phyloP scores from a whole-genome alignment of 1,140 invertebrate genomes.

The Drosophila nannoptera region DNA sequence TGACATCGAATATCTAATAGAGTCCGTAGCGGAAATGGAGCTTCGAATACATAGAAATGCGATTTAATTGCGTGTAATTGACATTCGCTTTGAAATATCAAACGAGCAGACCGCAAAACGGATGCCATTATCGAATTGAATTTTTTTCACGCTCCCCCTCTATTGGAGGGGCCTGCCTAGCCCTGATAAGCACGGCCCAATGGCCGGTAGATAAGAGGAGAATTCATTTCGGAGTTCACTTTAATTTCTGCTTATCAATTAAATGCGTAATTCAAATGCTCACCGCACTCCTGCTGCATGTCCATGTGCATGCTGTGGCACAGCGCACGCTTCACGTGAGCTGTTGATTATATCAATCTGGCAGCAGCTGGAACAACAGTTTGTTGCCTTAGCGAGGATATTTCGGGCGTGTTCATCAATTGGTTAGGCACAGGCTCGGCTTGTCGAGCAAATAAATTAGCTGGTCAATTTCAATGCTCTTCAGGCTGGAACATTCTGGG shows the following conservation, averaged over 20 bases:
- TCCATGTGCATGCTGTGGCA: no score
- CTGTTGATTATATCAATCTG: neutral
- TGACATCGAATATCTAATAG: conserved; percentile 33
- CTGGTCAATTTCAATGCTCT: conserved; percentile 29
- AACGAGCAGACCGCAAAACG: conserved; percentile 43
- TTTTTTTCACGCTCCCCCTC: no score
- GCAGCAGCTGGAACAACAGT: neutral
- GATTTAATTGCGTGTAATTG: conserved; percentile 72
- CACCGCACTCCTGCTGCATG: no score
- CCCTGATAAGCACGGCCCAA: no score
- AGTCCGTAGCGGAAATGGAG: conserved; percentile 59
- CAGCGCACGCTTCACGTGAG: neutral
- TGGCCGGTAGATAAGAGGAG: no score
- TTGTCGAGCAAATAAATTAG: conserved; percentile 64
- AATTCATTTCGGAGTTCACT: no score
- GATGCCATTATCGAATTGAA: conserved; percentile 51
- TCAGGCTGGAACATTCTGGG: conserved; percentile 12
- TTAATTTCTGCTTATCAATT: neutral
- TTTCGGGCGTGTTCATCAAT: conserved; percentile 9
- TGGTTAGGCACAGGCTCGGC: conserved; percentile 10
- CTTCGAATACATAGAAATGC: conserved; percentile 64
- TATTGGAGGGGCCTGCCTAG: no score
- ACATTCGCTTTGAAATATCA: conserved; percentile 58
- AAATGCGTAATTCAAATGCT: no score
- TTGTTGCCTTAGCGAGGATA: neutral